Evolutionary conservation across 2,113 vertebrate species (phyloP), one percentile per base, ranked within the genome.

Genomic region (Elanus axillaris): DNA sequence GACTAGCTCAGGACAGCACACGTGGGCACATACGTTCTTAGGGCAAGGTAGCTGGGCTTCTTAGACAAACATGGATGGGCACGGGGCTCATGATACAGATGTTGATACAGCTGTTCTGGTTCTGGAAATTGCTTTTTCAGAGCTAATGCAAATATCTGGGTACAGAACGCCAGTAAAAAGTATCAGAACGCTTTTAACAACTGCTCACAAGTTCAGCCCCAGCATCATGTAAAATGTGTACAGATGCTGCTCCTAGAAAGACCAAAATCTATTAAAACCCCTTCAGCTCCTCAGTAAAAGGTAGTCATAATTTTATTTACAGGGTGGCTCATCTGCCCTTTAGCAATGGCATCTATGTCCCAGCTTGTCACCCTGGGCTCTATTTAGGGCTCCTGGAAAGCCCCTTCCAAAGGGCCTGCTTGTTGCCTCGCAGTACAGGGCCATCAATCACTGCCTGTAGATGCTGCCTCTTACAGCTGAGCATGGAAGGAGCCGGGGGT

Each of bases 401-500:
- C 62, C 77, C 60, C 34, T 68, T 85, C 36, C 50, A 25, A 72
- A 59, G 56, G 34, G 8, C 15, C 59, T 56, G 26, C 19, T 42
- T 59, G 15, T n/a, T 83, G 47, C 74, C 82, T 38, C 48, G 29
- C 40, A 60, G 40, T 58, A 76, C n/a, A 38, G 53, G 8, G 6
- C 36, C n/a, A 75, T 74, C 52, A 71, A 27, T 63, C 89, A 56
- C 42, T 66, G 60, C 20, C 50, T 69, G 19, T 40, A 66, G 67
- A 43, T 73, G 36, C 48, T 90, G n/a, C 50, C 27, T 74, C 9
- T 25, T 42, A 67, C 16, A 91, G 38, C 26, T 25, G 59, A 77
- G 29, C 32, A 50, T 14, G 42, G 36, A 83, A 77, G 13, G 19
- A 4, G 0, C 4, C 27, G 16, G 0, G 0, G 10, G 11, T 27